Base-by-base conservation (phyloP, 2,113 vertebrate species). In the Emydocephalus ijimae region DNA sequence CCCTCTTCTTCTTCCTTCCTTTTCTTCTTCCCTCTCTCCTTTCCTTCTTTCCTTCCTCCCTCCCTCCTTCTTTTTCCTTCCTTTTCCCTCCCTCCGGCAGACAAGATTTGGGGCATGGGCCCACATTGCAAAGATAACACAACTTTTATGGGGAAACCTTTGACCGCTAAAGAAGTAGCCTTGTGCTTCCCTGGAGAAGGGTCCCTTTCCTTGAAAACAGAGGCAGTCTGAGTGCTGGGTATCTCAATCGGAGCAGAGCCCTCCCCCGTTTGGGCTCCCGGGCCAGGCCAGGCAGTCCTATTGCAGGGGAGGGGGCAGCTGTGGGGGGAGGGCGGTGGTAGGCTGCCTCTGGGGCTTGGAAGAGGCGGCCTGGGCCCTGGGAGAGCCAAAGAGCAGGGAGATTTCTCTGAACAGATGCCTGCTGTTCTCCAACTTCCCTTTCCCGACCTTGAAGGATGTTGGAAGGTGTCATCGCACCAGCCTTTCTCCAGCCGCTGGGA, bases 391-490 rank as follows among this genome's bases (percentile, higher is more conserved):
- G 94, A 5, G 95, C 90, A 96, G 59, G 12, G 91, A 92, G 55
- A 2, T 7, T 59, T 29, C 89, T 91, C 91, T 92, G 87, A 57
- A 9, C 0, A 0, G 0, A 91, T 93, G 93, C 94, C 94, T 95
- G 95, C 94, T 95, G 94, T 91, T 95, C 96, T 91, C 95, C 90
- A 93, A 93, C 96, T 93, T 95, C 93, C 94, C 91, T 96, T 94
- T 94, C 94, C 95, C 96, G 96, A 96, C 96, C 96, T 97, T 96
- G 96, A 96, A 94, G 96, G 96, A 96, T 96, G 97, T 96, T 96
- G 93, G 98, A 97, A 97, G 97, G 98, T 98, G 98, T 98, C 97
- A 97, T 98, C 97, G 98, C 97, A 98, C 98, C 98, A 98, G 97
- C 97, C 97, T 98, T 98, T 98, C 97, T 97, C 96, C 96, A 96